phyloP scores from a whole-genome alignment of 2,888 invertebrate species.

The Campoplex nolae region DNA sequence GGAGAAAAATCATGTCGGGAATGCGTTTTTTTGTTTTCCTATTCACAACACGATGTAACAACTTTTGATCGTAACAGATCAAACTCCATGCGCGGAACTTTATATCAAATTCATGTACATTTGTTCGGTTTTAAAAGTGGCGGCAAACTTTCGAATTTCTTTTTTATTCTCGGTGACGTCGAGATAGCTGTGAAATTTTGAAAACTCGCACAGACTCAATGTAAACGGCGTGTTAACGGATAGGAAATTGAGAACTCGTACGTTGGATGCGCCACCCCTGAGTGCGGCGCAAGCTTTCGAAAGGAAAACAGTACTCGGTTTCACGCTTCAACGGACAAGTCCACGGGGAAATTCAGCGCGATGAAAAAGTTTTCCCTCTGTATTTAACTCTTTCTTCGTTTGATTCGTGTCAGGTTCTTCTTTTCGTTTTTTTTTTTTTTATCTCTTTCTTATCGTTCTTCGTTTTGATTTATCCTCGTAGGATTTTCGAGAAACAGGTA shows the following conservation, averaged over 20 bases:
- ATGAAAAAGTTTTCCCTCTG: conserved; percentile 10
- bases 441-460: too few relatives aligned
- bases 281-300: conserved; percentile 38
- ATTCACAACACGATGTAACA: conserved; percentile 12
- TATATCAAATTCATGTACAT: not conserved
- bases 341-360: conserved; percentile 42
- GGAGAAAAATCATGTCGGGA: conserved; percentile 74
- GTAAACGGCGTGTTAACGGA: conserved; percentile 3
- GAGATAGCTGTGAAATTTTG: not conserved
- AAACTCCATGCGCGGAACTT: not conserved
- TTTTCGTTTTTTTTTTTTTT: too few relatives aligned
- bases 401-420: not conserved
- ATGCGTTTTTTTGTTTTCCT: conserved; percentile 6
- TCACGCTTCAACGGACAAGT: conserved; percentile 26
- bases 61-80: conserved; percentile 36
- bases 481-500: conserved; percentile 4
- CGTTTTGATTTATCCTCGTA: not conserved
- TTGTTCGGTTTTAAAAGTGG: conserved; percentile 1
- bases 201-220: not conserved
- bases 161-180: not conserved
- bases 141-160: conserved; percentile 16
- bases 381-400: not conserved
- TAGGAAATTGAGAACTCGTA: not conserved
- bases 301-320: conserved; percentile 46
- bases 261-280: conserved; percentile 32